Evolutionary conservation across 2,888 invertebrate species (phyloP).

Genomic region (Nomada goodeniana): DNA sequence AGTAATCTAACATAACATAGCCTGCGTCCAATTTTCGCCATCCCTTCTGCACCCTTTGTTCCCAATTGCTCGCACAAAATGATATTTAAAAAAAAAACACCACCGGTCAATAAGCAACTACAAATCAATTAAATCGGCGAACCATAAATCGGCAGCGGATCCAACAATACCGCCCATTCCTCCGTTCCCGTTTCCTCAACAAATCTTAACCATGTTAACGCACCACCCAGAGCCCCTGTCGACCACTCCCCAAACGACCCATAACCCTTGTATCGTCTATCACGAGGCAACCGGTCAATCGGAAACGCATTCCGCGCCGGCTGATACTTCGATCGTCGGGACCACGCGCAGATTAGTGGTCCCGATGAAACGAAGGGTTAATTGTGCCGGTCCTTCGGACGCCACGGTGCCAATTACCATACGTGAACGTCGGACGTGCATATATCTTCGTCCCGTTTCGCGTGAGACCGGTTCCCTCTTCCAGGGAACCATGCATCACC

Average conservation of each 20-base stretch:
- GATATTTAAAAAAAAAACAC: too few species aligned
- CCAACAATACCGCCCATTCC: neutral
- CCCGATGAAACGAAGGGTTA: constrained; percentile 60
- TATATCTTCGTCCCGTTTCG: constrained; percentile 54
- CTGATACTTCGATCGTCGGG: constrained; percentile 47
- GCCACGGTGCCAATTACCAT: constrained; percentile 46
- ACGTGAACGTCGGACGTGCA: constrained; percentile 40
- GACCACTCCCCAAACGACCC: constrained; percentile 7
- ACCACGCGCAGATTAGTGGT: constrained; percentile 34
- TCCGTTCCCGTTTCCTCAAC: constrained; percentile 7
- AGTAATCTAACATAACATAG: too few species aligned
- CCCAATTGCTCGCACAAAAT: too few species aligned
- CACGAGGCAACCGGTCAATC: constrained; percentile 33
- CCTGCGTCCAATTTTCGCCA: too few species aligned
- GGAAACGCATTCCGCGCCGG: constrained; percentile 29
- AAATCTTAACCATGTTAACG: constrained; percentile 19
- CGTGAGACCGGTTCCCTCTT: constrained; percentile 15
- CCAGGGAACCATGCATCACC: constrained; percentile 56
- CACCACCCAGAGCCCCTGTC: neutral
- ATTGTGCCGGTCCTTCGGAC: constrained; percentile 46
- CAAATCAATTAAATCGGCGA: neutral
- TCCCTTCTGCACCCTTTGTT: too few species aligned
- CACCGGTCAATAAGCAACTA: too few species aligned
- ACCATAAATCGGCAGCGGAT: constrained; percentile 1
- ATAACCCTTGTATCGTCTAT: constrained; percentile 24